Evolutionary conservation across 1,140 invertebrate genomes (phyloP), one percentile per base, ranked within the genome.

Genomic region (Sitodiplosis mosellana): DNA sequence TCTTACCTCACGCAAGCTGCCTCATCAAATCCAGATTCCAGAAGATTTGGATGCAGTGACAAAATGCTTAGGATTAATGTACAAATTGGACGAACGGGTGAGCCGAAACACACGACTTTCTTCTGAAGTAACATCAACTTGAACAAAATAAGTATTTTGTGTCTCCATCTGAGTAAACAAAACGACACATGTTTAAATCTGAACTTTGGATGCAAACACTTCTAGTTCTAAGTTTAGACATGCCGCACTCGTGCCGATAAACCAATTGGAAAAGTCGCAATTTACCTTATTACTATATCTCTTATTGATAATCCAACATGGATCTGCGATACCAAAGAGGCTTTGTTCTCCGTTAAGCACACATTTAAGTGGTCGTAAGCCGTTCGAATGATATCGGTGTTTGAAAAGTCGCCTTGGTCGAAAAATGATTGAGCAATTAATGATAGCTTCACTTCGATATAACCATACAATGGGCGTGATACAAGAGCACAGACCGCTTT

Each of bases 371-470:
- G 91, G 57, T 81, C 78, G 66, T 84, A 97, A 38, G 91, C 92
- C 62, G 97, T 88, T 60, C 91, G 78, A 44, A 99, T 69, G 21
- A 98, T 71, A 11, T 80, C 80, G n/a, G 86, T 81, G 64, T 88
- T 81, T 46, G 86, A 86, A 58, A 92, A 94, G 67, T 93, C 88
- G 33, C 85, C 84, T 68, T 96, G 87, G 51, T 93, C 80, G 66
- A 98, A 99, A 68, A 96, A 98, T 0, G 90, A 92, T 65, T 93
- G 81, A 1, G 94, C 96, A 50, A 98, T 96, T 2, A 98, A 69
- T 48, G 90, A 79, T 70, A 98, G 79, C 73, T 98, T 98, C 1
- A 93, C 83, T 68, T 91, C 87, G 54, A 95, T 83, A 45, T 92
- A 80, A 11, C 89, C 90, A 70, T 86, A 95, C 7, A 95, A 69